Evolutionary conservation across 2,888 invertebrate species (phyloP).

Genomic region (Corbicula japonica): DNA sequence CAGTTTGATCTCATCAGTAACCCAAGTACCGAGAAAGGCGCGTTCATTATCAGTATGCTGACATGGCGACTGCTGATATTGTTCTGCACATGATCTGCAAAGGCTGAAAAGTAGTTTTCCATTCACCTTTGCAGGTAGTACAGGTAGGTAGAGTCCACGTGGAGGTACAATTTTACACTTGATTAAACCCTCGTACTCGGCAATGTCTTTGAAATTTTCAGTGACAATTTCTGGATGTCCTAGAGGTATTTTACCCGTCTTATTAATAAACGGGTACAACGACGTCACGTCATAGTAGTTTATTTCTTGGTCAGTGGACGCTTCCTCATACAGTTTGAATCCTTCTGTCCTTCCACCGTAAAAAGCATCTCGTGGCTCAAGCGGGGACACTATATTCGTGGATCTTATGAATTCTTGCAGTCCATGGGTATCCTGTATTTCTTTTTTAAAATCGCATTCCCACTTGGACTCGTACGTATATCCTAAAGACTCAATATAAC

Average conservation of each 20-base stretch:
- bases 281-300: conserved; percentile 42
- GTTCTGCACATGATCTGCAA: conserved; percentile 69
- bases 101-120: conserved; percentile 81
- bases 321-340: conserved; percentile 33
- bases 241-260: conserved; percentile 19
- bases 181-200: conserved; percentile 1
- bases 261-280: conserved; percentile 28
- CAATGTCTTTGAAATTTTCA: conserved; percentile 21
- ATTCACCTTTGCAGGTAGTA: conserved; percentile 13
- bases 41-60: conserved; percentile 74
- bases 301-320: conserved; percentile 13
- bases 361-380: conserved; percentile 38
- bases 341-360: conserved; percentile 36
- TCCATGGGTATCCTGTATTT: no score
- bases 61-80: conserved; percentile 67
- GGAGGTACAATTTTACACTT: conserved; percentile 21
- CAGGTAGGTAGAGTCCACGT: conserved; percentile 1
- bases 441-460: no score
- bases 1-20: conserved; percentile 78
- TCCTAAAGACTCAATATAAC: no score
- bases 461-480: no score
- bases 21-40: conserved; percentile 77
- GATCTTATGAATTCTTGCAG: no score
- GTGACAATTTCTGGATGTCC: conserved; percentile 20
- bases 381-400: conserved; percentile 15